These are phyloP conservation scores for Ahaetulla prasina DNA, from an alignment of 2,113 vertebrate species.

Conservation along the genomic window DNA sequence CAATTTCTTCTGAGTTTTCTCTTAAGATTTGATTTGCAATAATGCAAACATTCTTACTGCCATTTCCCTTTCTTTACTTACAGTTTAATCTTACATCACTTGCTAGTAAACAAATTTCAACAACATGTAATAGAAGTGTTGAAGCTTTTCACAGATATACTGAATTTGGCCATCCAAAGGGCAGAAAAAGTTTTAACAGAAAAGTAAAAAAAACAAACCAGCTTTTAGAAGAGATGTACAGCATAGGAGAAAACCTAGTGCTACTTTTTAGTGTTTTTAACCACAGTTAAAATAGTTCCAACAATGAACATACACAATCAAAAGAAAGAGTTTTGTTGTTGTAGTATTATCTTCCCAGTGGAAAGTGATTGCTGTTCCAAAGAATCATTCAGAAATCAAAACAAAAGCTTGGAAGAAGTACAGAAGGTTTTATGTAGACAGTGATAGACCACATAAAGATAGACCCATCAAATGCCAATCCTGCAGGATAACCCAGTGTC, in stretches of 20 bases:
- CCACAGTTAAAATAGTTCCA: background rate
- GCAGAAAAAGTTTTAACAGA: background rate
- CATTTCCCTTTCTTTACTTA: background rate
- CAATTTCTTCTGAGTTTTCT: background rate
- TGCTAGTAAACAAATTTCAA: background rate
- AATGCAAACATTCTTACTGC: constrained; percentile 2
- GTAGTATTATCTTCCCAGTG: background rate
- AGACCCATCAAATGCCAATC: background rate
- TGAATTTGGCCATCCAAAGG: background rate
- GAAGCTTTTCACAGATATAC: background rate
- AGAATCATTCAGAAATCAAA: background rate
- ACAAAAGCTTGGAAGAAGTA: background rate
- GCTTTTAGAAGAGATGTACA: background rate
- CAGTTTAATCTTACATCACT: background rate
- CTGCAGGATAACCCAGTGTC: background rate
- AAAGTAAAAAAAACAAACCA: background rate
- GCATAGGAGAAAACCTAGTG: background rate
- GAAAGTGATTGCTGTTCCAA: background rate
- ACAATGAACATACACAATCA: background rate
- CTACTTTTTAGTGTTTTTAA: background rate
- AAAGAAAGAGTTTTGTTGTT: background rate
- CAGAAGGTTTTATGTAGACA: background rate
- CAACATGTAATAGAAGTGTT: background rate
- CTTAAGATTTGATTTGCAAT: constrained; percentile 31
- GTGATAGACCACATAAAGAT: background rate